A percentile compares a stretch with the other conserved stretches of the same genome.
Conservation (phyloP, 2,797 vertebrate species). For the Rhinatrema bivittatum region DNA sequence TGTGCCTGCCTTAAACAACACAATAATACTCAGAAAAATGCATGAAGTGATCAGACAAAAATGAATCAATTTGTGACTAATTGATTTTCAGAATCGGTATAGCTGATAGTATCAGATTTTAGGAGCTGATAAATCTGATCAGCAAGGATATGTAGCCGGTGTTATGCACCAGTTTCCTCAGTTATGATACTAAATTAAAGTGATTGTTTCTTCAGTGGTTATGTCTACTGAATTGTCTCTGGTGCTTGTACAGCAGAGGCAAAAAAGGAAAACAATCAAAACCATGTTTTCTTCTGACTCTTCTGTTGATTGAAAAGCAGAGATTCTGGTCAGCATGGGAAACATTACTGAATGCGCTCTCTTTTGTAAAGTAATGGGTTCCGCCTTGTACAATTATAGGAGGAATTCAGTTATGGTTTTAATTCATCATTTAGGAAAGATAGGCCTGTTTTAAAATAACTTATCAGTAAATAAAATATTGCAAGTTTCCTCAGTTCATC, state of each 20-base stretch:
- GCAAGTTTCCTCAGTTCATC: too few relatives aligned
- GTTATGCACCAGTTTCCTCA: slow-evolving; percentile 13
- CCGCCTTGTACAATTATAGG: neutral
- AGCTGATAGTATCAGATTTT: slow-evolving; percentile 18
- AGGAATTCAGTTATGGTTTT: neutral
- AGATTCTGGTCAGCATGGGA: too few relatives aligned
- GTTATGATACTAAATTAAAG: slow-evolving; percentile 22
- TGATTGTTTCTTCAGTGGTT: slow-evolving; percentile 7
- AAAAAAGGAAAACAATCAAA: slow-evolving; percentile 1
- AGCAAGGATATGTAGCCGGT: neutral
- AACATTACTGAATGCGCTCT: too few relatives aligned
- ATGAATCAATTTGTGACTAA: slow-evolving; percentile 1
- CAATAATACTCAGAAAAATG: slow-evolving; percentile 7
- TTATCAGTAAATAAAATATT: too few relatives aligned
- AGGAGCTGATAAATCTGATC: neutral
- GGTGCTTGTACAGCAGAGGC: slow-evolving; percentile 5
- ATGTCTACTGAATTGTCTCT: neutral
- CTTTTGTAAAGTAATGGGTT: neutral
- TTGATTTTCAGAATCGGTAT: slow-evolving; percentile 19
- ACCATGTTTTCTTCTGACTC: too few relatives aligned
- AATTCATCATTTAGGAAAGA: too few relatives aligned
- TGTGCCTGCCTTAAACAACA: slow-evolving; percentile 14
- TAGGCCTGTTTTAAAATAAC: too few relatives aligned
- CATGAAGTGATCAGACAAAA: slow-evolving; percentile 7
- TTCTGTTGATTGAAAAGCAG: too few relatives aligned